Percentiles rank a stretch among this genome's conserved stretches.
phyloP scores from a whole-genome alignment of 2,888 invertebrate species.

The Pecten maximus region DNA sequence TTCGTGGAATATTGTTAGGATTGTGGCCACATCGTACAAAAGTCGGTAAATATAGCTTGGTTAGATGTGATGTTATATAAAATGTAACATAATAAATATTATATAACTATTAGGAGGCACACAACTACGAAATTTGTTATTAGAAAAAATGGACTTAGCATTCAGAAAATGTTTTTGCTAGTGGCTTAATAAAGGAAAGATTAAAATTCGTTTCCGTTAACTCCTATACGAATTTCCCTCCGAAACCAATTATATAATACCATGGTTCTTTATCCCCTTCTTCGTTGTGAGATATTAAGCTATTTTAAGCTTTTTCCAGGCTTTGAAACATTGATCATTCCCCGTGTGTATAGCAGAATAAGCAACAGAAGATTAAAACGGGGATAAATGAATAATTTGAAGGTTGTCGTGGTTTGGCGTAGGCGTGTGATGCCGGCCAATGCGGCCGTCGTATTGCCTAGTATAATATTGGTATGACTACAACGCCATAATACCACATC shows the following conservation, averaged over 20 bases:
- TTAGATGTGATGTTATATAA: no score
- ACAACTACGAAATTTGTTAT: no score
- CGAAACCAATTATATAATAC: neutral
- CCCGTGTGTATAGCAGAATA: neutral
- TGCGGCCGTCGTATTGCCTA: neutral
- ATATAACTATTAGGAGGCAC: no score
- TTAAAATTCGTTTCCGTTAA: neutral
- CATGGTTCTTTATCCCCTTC: neutral
- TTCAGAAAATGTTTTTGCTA: no score
- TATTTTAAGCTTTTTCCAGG: neutral
- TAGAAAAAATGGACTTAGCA: no score
- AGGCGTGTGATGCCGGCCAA: neutral
- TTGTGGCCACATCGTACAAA: no score
- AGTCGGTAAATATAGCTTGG: no score
- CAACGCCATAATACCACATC: neutral
- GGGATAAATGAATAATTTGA: neutral
- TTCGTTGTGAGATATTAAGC: neutral
- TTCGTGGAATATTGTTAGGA: no score
- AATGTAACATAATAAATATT: no score
- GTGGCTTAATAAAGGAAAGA: neutral
- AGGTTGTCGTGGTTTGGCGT: neutral
- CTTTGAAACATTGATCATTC: neutral
- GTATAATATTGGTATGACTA: neutral
- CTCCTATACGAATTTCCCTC: neutral
- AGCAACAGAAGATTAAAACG: neutral